Conservation (phyloP, 2,888 invertebrate species). For the Alcis repandata region DNA sequence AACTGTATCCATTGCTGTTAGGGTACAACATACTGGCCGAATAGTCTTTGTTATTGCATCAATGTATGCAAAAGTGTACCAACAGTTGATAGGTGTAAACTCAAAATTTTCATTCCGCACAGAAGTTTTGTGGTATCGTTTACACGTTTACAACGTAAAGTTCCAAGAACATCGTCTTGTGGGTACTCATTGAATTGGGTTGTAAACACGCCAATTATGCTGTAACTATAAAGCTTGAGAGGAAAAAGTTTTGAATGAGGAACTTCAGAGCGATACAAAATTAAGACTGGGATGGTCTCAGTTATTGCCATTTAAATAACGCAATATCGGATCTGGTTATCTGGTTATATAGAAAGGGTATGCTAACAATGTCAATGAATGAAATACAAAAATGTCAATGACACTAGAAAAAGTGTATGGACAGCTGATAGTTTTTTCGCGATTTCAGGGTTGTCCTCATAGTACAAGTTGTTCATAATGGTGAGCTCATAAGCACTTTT, state of each 20-base stretch:
- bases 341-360: too few relatives aligned
- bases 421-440: too few relatives aligned
- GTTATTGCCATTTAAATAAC: not conserved
- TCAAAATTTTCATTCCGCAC: slow-evolving; percentile 61
- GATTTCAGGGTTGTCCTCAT: too few relatives aligned
- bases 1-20: slow-evolving; percentile 40
- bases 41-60: slow-evolving; percentile 28
- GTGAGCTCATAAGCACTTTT: too few relatives aligned
- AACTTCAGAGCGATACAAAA: slow-evolving; percentile 25
- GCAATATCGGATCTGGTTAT: too few relatives aligned
- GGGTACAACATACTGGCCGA: not conserved
- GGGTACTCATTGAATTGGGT: slow-evolving; percentile 73
- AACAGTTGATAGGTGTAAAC: slow-evolving; percentile 22
- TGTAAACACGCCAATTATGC: slow-evolving; percentile 67
- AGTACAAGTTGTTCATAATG: too few relatives aligned
- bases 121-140: slow-evolving; percentile 83
- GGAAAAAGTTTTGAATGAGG: slow-evolving; percentile 45
- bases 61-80: slow-evolving; percentile 48
- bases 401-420: too few relatives aligned
- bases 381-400: too few relatives aligned
- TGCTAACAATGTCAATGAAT: too few relatives aligned
- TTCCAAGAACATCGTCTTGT: slow-evolving; percentile 76
- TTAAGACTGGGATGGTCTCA: not conserved
- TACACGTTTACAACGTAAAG: slow-evolving; percentile 80
- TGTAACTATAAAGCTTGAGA: slow-evolving; percentile 67